A percentile compares a stretch with the other conserved stretches of the same genome.
Conservation (phyloP, 2,888 invertebrate genomes). For the Drosophila borealis region DNA sequence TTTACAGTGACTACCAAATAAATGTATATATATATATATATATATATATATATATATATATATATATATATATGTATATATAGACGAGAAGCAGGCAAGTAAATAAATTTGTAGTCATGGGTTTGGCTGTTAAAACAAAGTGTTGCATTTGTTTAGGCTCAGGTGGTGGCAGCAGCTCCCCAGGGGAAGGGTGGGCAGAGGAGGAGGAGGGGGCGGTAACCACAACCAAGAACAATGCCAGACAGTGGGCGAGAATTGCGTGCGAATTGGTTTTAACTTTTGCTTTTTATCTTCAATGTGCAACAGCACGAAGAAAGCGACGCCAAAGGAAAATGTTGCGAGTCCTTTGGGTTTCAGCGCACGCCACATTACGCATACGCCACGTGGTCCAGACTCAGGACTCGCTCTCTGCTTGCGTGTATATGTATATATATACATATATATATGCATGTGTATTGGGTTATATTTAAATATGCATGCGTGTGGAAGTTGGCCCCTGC, state of each 20-base stretch:
- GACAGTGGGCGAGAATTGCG: conserved; percentile 73
- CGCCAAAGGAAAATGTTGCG: conserved; percentile 39
- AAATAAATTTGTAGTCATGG: conserved; percentile 73
- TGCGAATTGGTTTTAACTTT: conserved; percentile 81
- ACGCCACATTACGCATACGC: conserved; percentile 75
- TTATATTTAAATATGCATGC: conserved; percentile 29
- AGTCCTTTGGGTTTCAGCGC: conserved; percentile 55
- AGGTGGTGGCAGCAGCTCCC: conserved; percentile 36
- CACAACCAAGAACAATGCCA: conserved; percentile 18
- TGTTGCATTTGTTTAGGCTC: conserved; percentile 79
- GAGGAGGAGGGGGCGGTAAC: conserved; percentile 34
- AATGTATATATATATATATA: background rate
- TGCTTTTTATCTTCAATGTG: conserved; percentile 76
- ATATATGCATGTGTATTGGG: conserved; percentile 2
- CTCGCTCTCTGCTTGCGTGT: background rate
- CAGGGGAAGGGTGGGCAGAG: conserved; percentile 24
- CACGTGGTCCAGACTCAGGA: conserved; percentile 36
- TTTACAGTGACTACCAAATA: conserved; percentile 26
- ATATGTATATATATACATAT: background rate
- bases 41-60: no score
- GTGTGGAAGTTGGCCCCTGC: conserved; percentile 12
- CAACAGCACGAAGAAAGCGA: conserved; percentile 73
- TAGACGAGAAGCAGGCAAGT: conserved; percentile 29
- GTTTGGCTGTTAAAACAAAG: conserved; percentile 60
- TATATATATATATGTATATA: no score